Base-by-base conservation (phyloP, 1,140 invertebrate species). In the Whitmania pigra region DNA sequence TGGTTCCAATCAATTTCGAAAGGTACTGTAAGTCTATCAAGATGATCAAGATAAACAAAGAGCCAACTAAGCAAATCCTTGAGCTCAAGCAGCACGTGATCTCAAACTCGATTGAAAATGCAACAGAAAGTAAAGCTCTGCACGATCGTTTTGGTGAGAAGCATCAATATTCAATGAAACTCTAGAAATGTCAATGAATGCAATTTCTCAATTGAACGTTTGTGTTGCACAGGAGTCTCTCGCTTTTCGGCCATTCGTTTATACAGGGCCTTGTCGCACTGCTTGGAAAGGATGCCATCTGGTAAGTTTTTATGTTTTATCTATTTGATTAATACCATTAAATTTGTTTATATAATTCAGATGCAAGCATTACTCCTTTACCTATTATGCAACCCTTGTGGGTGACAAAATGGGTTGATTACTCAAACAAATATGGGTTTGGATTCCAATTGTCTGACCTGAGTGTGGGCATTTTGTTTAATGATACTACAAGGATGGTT, bases 341-440 rank as follows among this genome's bases (percentile, higher is more conserved):
- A 15, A 25, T 63, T 63, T 63, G 18, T 60, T 60, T 27, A 60
- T 63, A 11, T 63, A 63, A 63, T 63, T 63, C 11, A 63, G 57
- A 31, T 22, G 15, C 29, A 31, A 31, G 57, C 13, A 63, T 63
- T n/a, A 63, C 7, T 63, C 29, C 22, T 22, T 63, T 63, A 63
- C 22, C 22, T 63, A n/a, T 63, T 63, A 63, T 25, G 57, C 22
- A 63, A 63, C 22, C 22, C 15, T 63, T 96, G 73, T 98, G 94
- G 94, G 88, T 99, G 66, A 89, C 90, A 67, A 97, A 97, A 83
- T 97, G 94, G 94, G 94, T 97, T 22, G 94, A 98, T 82, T 97
- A 98, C 82, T 94, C 92, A 49, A 94, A 98, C 84, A 97, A 96
- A 82, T 97, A 97, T 81, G 94, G 94, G 43, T 96, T 97, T 81